Conservation (phyloP, 2,113 vertebrate genomes). For the Etheostoma spectabile region DNA sequence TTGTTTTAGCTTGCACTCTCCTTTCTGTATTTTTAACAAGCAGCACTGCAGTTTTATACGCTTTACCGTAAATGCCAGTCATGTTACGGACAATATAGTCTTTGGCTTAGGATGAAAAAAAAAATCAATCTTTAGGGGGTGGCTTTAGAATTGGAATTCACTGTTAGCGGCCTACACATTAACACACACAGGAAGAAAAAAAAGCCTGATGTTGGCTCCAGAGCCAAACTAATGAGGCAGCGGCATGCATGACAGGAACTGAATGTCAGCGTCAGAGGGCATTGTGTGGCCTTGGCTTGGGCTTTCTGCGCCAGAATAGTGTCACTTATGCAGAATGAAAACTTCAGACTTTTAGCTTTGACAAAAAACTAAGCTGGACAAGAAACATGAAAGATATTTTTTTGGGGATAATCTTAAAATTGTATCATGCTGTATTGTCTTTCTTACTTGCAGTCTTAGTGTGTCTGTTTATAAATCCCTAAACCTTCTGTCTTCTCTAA, state of each 20-base stretch:
- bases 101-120: neutral
- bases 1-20: neutral
- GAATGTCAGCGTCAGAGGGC: constrained; percentile 25
- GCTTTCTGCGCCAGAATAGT: constrained; percentile 29
- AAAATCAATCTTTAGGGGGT: neutral
- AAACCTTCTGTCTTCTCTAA: neutral
- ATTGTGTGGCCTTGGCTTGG: constrained; percentile 53
- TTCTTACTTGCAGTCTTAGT: neutral
- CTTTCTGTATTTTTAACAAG: neutral
- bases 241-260: constrained; percentile 57
- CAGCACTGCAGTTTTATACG: neutral
- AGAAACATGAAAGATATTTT: neutral
- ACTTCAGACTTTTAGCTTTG: neutral
- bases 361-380: neutral
- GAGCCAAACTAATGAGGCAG: constrained; percentile 23
- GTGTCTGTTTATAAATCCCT: neutral
- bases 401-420: neutral
- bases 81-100: neutral
- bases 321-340: constrained; percentile 57
- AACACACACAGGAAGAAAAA: neutral
- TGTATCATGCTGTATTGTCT: neutral
- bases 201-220: neutral
- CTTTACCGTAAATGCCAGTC: neutral
- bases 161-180: neutral
- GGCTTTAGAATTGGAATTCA: neutral